Evolutionary conservation across 2,888 invertebrate genomes (phyloP), one percentile per base, ranked within the genome.

Genomic region (Hypercompe scribonia): DNA sequence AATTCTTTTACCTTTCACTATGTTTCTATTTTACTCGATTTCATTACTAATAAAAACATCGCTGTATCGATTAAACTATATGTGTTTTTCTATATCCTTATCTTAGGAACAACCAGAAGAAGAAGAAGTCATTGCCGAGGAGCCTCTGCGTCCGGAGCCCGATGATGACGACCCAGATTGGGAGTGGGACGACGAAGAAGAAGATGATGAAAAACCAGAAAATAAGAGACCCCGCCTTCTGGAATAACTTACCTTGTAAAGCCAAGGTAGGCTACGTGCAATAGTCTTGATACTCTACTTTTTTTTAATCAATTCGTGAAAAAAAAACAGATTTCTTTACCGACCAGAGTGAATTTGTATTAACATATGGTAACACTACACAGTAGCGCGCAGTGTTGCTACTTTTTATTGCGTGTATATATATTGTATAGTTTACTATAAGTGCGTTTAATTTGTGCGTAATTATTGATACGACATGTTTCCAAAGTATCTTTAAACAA

Each of bases 121-220:
- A 1, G 91, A 89, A 21, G 90, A 90, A n/a, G 89, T 87, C 1
- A 70, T 84, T 2, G 81, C 87, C 0, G 92, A 89, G 28, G 89
- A 87, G 31, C 78, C 80, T 18, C 34, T 81, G 5, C 87, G 86
- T 46, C 81, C 80, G 7, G 89, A 87, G 15, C 84, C 80, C 0
- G 89, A 90, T 63, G 92, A 90, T 1, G 91, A 88, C 0, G 92
- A 91, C 18, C 90, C 85, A 68, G 94, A 94, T 75, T 94, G 94
- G 95, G 94, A 94, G 81, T 93, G 94, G 93, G 94, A 87, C 15
- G 94, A 94, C 78, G 94, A 95, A 0, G 94, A 93, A 4, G 94
- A 94, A 1, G 94, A 94, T 0, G 93, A 93, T 3, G 94, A 94
- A 34, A 93, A 93, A 63, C 90, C 89, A 0, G 90, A 91, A 4